Conservation (phyloP, 2,888 invertebrate genomes). For the Orthosia gothica region DNA sequence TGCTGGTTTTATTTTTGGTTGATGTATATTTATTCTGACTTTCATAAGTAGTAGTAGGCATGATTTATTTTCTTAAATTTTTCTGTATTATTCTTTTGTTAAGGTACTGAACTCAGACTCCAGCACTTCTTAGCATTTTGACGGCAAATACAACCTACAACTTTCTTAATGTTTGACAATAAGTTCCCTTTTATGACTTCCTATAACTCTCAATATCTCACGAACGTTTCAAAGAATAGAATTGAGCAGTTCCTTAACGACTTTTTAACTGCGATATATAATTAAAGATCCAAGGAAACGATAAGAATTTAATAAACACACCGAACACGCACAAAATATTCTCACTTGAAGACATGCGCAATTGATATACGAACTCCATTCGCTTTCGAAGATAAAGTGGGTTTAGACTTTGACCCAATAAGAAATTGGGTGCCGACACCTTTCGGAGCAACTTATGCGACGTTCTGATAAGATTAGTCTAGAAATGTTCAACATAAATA, state of each 20-base stretch:
- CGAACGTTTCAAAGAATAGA: not conserved
- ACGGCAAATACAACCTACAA: no score
- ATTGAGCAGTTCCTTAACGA: not conserved
- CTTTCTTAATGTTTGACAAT: not conserved
- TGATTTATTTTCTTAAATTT: no score
- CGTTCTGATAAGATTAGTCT: conserved; percentile 30
- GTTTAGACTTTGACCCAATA: conserved; percentile 44
- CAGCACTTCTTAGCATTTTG: no score
- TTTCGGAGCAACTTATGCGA: conserved; percentile 14
- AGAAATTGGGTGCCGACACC: conserved; percentile 38
- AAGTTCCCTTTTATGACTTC: no score
- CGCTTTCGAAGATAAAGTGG: conserved; percentile 45
- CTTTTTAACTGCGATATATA: no score
- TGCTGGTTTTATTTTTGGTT: conserved; percentile 17
- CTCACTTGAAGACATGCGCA: conserved; percentile 15
- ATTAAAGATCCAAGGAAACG: conserved; percentile 1
- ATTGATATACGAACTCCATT: conserved; percentile 42
- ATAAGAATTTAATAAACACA: conserved; percentile 40
- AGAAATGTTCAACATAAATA: conserved; percentile 13
- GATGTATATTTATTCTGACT: conserved; percentile 10
- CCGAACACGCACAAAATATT: conserved; percentile 32
- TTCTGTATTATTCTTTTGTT: not conserved
- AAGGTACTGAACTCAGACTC: no score
- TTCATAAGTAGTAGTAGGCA: no score
- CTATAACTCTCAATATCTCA: no score